These are phyloP conservation scores for Chloroceryle inda DNA, from an alignment of 2,797 vertebrate species.

Conservation along the genomic window DNA sequence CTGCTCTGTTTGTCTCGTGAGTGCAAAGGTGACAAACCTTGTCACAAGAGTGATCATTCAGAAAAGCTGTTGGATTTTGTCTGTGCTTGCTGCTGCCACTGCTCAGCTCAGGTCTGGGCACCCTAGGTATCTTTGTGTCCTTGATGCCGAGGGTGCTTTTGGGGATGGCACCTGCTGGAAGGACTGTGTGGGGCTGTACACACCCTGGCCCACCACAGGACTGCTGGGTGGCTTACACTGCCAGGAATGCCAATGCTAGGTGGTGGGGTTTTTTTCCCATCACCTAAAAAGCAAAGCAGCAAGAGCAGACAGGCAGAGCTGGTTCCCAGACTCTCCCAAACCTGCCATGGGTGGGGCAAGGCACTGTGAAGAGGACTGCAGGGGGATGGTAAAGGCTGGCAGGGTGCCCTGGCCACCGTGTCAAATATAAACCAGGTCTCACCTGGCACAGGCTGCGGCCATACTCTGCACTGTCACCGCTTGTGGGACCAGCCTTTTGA, in stretches of 20 bases:
- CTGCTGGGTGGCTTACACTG: rapidly evolving
- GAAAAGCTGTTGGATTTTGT: background rate
- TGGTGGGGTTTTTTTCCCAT: rapidly evolving
- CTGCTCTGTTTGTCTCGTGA: rapidly evolving
- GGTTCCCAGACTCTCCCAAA: background rate
- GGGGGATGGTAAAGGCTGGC: background rate
- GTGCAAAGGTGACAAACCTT: background rate
- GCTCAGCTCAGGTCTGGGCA: background rate
- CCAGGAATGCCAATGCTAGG: rapidly evolving
- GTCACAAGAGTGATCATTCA: rapidly evolving
- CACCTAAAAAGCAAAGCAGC: rapidly evolving
- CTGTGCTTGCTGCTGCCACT: background rate
- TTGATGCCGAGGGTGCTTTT: rapidly evolving
- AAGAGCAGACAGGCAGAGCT: background rate
- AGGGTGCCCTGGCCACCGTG: rapidly evolving
- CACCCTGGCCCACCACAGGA: background rate
- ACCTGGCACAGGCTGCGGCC: rapidly evolving
- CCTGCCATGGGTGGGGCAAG: background rate
- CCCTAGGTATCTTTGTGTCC: background rate
- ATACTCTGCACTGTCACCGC: background rate
- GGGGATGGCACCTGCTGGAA: background rate
- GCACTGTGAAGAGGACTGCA: background rate
- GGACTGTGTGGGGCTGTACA: rapidly evolving
- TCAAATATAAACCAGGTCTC: background rate
- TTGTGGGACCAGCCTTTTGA: background rate